Conservation (phyloP, 2,888 invertebrate species). For the Oconnorella tubifera region DNA sequence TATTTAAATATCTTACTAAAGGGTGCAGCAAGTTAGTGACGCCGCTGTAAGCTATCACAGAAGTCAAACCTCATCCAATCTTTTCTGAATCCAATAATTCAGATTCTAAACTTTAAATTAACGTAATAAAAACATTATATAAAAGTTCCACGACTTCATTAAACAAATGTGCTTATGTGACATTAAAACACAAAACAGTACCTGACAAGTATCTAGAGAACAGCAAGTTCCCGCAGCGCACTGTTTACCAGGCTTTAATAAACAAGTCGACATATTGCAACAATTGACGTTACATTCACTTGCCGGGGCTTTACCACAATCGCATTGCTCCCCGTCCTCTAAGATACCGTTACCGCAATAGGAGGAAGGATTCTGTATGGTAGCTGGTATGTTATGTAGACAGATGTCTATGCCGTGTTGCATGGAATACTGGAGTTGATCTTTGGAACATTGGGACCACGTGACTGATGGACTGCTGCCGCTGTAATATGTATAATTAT, state of each 20-base stretch:
- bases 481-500: too few relatives aligned
- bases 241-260: not conserved
- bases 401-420: constrained; percentile 11
- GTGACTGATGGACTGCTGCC: constrained; percentile 3
- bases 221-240: constrained; percentile 17
- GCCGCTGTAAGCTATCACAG: too few relatives aligned
- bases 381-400: constrained; percentile 12
- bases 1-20: too few relatives aligned
- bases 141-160: too few relatives aligned
- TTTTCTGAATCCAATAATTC: too few relatives aligned
- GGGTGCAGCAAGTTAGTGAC: too few relatives aligned
- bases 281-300: constrained; percentile 7
- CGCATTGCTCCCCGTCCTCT: constrained; percentile 13
- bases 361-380: not conserved
- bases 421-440: not conserved
- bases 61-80: too few relatives aligned
- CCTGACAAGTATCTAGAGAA: constrained; percentile 6
- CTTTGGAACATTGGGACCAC: constrained; percentile 9
- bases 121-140: too few relatives aligned
- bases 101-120: too few relatives aligned
- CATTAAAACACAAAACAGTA: not conserved
- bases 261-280: constrained; percentile 11
- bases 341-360: constrained; percentile 15
- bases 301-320: constrained; percentile 9
- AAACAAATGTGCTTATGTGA: too few relatives aligned